Evolutionary conservation across 2,797 vertebrate genomes (phyloP), one percentile per base, ranked within the genome.

Genomic region (Saxicola maurus): DNA sequence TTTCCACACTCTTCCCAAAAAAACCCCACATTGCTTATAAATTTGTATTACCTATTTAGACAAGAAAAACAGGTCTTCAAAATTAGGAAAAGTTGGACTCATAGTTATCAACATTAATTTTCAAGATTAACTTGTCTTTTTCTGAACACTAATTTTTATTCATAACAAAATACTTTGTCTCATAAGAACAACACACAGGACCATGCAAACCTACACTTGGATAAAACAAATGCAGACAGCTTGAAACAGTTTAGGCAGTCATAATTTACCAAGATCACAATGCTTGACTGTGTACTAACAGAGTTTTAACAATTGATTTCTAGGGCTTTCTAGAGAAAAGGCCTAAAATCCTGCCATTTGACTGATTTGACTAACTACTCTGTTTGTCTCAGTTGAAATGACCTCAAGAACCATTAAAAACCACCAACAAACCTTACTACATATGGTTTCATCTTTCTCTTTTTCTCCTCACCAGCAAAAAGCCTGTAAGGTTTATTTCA

Each of bases 341-440:
- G 21, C 31, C 27, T 52, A 37, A 76, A 73, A 73, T 17, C 11
- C 38, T 64, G 40, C 12, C 6, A 25, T 75, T 45, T 71, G 23
- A 31, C 25, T 40, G 42, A 67, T 37, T 12, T 37, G 10, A 38
- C 5, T 48, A 43, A 79, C 12, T n/a, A 33, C 7, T 43, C n/a
- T 46, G 5, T 21, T 60, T 60, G 40, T 37, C 14, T 73, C 42
- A 33, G 13, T 11, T 66, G n/a, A 82, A 84, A 55, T 18, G 16
- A 57, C 14, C 7, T 13, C 18, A 59, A 90, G 68, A 85, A 68
- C 16, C 17, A 3, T 43, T 31, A 48, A 78, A 79, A 80, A 25
- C 2, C 2, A 17, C 7, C 3, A 30, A 17, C 1, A 48, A 59
- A 31, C 1, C 2, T 62, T 74, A 17, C 27, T 51, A 68, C 3